Conservation (phyloP, 2,797 vertebrate species). For the Amblyraja radiata region DNA sequence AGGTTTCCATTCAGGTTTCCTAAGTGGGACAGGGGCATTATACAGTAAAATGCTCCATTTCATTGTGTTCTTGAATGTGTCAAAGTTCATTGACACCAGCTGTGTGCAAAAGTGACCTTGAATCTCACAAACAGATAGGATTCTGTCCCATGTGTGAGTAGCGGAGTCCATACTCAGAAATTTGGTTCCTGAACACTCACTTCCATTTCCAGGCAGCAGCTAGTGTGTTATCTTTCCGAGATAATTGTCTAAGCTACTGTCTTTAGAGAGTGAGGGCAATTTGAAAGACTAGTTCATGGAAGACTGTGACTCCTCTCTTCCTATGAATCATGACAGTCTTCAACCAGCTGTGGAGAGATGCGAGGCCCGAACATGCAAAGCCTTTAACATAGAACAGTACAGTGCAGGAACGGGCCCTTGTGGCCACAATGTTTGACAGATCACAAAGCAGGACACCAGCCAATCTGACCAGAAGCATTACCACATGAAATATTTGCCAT, state of each 20-base stretch:
- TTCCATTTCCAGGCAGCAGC: not conserved
- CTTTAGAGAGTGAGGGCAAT: not conserved
- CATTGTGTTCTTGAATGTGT: not conserved
- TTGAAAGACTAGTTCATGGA: not conserved
- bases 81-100: not conserved
- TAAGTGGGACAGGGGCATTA: too few species aligned
- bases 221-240: not conserved
- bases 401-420: too few species aligned
- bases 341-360: not conserved
- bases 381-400: too few species aligned
- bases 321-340: not conserved
- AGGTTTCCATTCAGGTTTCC: too few species aligned
- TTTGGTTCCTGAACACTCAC: not conserved
- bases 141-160: too few species aligned
- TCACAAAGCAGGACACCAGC: not conserved
- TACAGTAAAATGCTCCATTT: not conserved
- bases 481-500: not conserved
- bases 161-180: not conserved
- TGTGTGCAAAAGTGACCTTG: not conserved
- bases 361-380: too few species aligned
- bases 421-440: not conserved
- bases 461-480: not conserved
- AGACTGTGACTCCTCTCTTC: not conserved
- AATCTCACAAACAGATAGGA: too few species aligned
- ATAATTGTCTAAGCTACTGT: not conserved